Evolutionary conservation across 2,888 invertebrate genomes (phyloP), one percentile per base, ranked within the genome.

Genomic region (Pterostichus niger): DNA sequence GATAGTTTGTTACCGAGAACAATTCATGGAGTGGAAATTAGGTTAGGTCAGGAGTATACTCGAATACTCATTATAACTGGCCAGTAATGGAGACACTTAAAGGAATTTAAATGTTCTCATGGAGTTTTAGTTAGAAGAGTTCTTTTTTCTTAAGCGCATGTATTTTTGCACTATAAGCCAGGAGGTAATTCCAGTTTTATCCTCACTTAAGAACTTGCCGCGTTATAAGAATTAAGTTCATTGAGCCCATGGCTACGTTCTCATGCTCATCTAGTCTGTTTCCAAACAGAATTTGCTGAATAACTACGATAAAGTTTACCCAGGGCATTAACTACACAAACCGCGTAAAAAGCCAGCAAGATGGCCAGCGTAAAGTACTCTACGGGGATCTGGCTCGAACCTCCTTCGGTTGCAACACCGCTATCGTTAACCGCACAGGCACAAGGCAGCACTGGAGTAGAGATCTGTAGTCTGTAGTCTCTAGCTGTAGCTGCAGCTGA

Each of bases 331-430:
- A 75, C 82, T 82, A 82, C 73, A 75, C 75, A 82, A 82, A 82
- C 82, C 82, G 59, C 75, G 49, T 82, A 75, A 82, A 82, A 82
- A 82, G 75, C 75, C 71, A 73, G 73, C 82, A 82, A 82, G 82
- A 75, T 82, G 82, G 82, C 82, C 82, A 82, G 61, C 73, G 82
- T 75, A 75, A 75, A 82, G 82, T 82, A 75, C 59, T 82, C 75
- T 82, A 82, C 49, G 33, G 82, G 82, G 82, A 82, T 75, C 49
- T 75, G 35, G 77, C 46, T 56, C 78, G 40, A 17, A 78, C 49
- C 79, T 64, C 77, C 44, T 40, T 54, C 35, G 17, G 31, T 56
- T 56, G 40, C 35, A 54, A 56, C 56, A 9, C 4, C 56, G 13
- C 56, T 15, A 15, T 17, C 13, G 56, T 56, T 56, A 56, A 56